A percentile compares a stretch with the other conserved stretches of the same genome.
Evolutionary conservation across 2,888 invertebrate genomes (phyloP).

Genomic region (Alentia gelatinosa): DNA sequence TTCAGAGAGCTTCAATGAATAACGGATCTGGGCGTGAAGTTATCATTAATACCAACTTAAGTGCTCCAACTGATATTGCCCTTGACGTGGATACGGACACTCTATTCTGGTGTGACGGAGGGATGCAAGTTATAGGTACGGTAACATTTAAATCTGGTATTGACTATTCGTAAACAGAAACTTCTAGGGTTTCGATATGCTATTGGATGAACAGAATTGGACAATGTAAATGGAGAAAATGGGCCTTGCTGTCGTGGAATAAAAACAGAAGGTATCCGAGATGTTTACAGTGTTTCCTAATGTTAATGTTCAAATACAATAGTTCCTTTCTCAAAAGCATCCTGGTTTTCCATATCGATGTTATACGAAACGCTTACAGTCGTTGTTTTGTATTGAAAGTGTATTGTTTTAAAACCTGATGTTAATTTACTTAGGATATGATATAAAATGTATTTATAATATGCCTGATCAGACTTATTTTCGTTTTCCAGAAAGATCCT

Average conservation of each 20-base stretch:
- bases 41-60: not conserved
- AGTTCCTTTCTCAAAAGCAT: not conserved
- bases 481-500: not conserved
- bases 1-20: conserved; percentile 1
- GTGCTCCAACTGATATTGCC: not conserved
- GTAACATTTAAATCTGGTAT: not conserved
- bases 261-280: not conserved
- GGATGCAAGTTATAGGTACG: not conserved
- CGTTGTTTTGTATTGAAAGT: not conserved
- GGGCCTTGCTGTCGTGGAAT: not conserved
- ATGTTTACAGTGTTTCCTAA: not conserved
- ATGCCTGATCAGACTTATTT: not conserved
- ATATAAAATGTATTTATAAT: not conserved
- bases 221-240: not conserved
- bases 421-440: not conserved
- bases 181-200: not conserved
- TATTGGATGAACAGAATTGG: not conserved
- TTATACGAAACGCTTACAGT: not conserved
- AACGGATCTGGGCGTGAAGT: not conserved
- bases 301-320: not conserved
- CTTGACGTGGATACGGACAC: not conserved
- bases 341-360: not conserved
- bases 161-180: not conserved
- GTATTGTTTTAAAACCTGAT: not conserved
- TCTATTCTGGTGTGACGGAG: not conserved